A percentile compares a stretch with the other conserved stretches of the same genome.
phyloP scores from a whole-genome alignment of 1,140 invertebrate genomes.

The Tyrophagus putrescentiae region DNA sequence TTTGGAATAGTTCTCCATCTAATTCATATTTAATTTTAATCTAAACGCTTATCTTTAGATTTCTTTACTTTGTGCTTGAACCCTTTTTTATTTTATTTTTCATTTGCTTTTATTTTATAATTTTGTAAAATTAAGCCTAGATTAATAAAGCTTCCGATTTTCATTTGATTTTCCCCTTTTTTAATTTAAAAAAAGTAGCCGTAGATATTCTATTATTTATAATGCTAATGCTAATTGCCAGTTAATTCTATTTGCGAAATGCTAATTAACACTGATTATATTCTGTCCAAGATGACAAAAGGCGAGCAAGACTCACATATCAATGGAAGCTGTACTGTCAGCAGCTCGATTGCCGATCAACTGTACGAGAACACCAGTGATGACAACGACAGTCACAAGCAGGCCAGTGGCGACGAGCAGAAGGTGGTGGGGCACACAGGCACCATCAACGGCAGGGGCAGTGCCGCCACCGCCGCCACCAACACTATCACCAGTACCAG shows the following conservation, averaged over 20 bases:
- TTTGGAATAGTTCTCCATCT: no score
- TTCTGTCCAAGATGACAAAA: no score
- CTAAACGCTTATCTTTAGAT: neutral
- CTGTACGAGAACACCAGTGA: neutral
- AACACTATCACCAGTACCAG: neutral
- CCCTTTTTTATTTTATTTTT: constrained; percentile 18
- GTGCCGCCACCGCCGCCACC: neutral
- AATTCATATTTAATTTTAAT: neutral
- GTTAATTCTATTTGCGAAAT: no score
- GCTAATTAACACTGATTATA: no score
- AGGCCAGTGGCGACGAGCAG: neutral
- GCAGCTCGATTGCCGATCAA: neutral
- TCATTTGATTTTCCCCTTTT: constrained; percentile 10
- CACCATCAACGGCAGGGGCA: neutral
- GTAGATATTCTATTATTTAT: no score
- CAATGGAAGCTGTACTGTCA: no score
- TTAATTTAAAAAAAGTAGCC: no score
- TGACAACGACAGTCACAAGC: constrained; percentile 6
- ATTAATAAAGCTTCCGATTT: constrained; percentile 32
- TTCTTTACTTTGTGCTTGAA: neutral
- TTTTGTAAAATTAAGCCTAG: constrained; percentile 31
- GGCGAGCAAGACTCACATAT: no score
- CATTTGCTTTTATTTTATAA: constrained; percentile 32
- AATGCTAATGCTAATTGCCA: no score
- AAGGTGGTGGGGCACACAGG: neutral